phyloP scores from a whole-genome alignment of 2,113 vertebrate species.

The Ammodytes marinus region DNA sequence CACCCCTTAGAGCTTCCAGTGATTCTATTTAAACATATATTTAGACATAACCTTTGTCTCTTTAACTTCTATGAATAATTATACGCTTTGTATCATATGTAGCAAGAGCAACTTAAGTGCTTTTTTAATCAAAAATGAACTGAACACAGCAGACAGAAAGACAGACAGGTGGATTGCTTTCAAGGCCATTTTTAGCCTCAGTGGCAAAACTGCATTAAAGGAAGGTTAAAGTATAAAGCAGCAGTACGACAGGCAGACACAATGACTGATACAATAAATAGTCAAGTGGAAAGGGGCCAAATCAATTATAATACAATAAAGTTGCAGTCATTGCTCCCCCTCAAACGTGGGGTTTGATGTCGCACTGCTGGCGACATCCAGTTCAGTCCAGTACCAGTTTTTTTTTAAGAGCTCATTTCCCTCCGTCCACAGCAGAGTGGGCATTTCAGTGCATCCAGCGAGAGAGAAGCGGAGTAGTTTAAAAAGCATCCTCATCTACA shows the following conservation, averaged over 20 bases:
- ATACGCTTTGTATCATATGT: conserved; percentile 43
- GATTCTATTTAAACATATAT: conserved; percentile 49
- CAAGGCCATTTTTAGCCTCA: conserved; percentile 46
- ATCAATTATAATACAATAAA: conserved; percentile 41
- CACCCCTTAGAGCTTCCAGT: conserved; percentile 59
- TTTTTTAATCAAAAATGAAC: conserved; percentile 68
- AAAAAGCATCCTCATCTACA: conserved; percentile 45
- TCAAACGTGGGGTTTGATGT: conserved; percentile 5
- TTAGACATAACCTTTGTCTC: conserved; percentile 1
- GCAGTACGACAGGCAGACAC: conserved; percentile 69
- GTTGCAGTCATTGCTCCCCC: conserved; percentile 45
- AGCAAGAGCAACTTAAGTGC: conserved; percentile 81
- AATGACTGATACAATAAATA: conserved; percentile 73
- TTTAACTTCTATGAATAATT: conserved; percentile 20
- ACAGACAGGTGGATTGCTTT: conserved; percentile 74
- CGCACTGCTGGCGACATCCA: conserved; percentile 41
- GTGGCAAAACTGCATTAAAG: conserved; percentile 53
- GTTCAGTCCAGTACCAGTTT: conserved; percentile 50
- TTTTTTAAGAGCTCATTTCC: conserved; percentile 59
- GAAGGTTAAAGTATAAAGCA: conserved; percentile 64
- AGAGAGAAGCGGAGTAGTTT: conserved; percentile 45
- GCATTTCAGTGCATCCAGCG: conserved; percentile 72
- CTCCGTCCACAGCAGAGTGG: conserved; percentile 38
- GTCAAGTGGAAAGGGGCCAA: conserved; percentile 45
- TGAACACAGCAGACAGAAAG: conserved; percentile 71